Conservation (phyloP, 1,140 invertebrate genomes). For the Zaprionus tsacasi region DNA sequence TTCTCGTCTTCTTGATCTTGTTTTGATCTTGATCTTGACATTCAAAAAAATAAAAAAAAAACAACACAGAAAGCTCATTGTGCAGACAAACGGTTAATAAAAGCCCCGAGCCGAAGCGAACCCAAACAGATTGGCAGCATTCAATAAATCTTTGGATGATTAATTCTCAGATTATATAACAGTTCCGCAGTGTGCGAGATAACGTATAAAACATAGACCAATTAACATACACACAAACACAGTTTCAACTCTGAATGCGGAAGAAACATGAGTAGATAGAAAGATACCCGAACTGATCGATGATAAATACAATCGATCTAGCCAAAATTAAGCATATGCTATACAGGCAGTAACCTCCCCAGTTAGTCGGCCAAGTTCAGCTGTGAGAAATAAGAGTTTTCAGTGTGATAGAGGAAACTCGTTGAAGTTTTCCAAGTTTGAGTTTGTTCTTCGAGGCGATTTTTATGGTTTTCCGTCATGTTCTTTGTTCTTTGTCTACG, state of each 20-base stretch:
- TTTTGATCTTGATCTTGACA: conserved; percentile 61
- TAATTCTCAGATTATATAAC: conserved; percentile 45
- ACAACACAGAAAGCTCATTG: not conserved
- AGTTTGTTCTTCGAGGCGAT: conserved; percentile 1
- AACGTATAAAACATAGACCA: conserved; percentile 39
- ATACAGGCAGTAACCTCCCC: conserved; percentile 12
- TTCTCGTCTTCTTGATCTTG: conserved; percentile 58
- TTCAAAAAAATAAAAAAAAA: conserved; percentile 33
- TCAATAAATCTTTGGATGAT: conserved; percentile 30
- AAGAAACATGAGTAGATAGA: conserved; percentile 37
- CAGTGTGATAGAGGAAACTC: not conserved
- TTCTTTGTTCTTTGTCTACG: conserved; percentile 63
- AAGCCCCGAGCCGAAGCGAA: conserved; percentile 8
- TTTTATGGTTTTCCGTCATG: conserved; percentile 48
- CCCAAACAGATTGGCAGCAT: conserved; percentile 1
- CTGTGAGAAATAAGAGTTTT: conserved; percentile 27
- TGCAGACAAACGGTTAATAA: conserved; percentile 31
- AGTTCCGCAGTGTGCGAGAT: conserved; percentile 38
- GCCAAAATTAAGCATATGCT: not conserved
- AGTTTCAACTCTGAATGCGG: conserved; percentile 57
- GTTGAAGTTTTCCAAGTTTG: conserved; percentile 14
- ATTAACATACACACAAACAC: conserved; percentile 61
- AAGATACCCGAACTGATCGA: conserved; percentile 7
- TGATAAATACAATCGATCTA: conserved; percentile 10
- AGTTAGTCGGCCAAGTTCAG: conserved; percentile 46